Evolutionary conservation across 2,113 vertebrate genomes (phyloP).

Genomic region (Rhegmatorhina hoffmannsi): DNA sequence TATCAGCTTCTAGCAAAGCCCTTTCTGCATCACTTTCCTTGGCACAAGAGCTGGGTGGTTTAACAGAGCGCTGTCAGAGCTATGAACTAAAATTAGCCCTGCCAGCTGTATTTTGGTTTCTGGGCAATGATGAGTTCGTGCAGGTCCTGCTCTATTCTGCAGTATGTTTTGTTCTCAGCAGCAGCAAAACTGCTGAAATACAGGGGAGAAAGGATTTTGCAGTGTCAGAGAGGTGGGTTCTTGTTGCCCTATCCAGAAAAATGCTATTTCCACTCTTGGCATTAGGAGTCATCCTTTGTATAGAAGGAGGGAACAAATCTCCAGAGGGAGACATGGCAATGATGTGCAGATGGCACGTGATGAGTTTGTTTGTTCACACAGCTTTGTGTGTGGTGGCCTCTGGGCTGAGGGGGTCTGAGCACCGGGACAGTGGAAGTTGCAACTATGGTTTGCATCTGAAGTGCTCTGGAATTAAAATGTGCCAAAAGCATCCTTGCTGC

Average conservation of each 20-base stretch:
- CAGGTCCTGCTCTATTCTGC: neutral
- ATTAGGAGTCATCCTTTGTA: neutral
- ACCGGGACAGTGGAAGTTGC: neutral
- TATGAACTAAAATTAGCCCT: neutral
- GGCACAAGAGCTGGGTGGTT: neutral
- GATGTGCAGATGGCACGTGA: neutral
- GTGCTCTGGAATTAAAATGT: neutral
- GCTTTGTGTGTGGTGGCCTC: neutral
- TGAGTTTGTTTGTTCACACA: neutral
- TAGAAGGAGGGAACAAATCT: neutral
- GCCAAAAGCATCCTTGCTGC: neutral
- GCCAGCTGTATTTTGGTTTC: slow-evolving; percentile 21
- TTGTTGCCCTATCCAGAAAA: neutral
- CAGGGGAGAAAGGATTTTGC: neutral
- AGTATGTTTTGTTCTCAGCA: neutral
- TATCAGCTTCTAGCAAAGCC: neutral
- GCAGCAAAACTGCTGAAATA: neutral
- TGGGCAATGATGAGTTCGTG: neutral
- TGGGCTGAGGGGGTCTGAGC: neutral
- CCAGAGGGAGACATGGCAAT: neutral
- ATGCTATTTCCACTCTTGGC: neutral
- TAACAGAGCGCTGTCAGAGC: neutral
- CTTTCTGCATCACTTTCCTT: neutral
- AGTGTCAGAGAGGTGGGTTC: neutral
- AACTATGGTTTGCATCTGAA: neutral